Percentiles rank a stretch among this genome's conserved stretches.
phyloP scores from a whole-genome alignment of 2,888 invertebrate genomes.

The Caenorhabditis angaria region DNA sequence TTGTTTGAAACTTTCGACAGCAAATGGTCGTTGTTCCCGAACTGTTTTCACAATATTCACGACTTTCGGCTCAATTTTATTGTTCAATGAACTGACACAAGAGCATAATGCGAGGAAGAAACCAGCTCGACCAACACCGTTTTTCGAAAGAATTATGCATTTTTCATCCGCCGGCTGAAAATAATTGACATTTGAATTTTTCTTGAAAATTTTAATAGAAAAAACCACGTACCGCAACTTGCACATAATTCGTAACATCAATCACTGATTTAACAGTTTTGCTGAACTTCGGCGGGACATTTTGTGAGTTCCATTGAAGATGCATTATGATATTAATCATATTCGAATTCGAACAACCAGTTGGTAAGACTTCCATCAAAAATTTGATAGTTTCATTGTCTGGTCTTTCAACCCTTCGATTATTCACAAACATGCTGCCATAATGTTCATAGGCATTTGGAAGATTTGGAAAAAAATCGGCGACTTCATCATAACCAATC shows the following conservation, averaged over 20 bases:
- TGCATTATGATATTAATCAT: conserved; percentile 19
- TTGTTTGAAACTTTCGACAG: conserved; percentile 35
- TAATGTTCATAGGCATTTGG: conserved; percentile 18
- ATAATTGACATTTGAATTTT: no score
- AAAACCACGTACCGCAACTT: conserved; percentile 8
- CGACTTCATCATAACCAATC: conserved; percentile 22
- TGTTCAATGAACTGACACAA: conserved; percentile 20
- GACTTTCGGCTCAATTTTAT: conserved; percentile 19
- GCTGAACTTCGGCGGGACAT: conserved; percentile 32
- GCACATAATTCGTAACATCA: conserved; percentile 34
- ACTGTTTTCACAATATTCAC: conserved; percentile 31
- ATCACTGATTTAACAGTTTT: conserved; percentile 34
- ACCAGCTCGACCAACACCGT: conserved; percentile 31
- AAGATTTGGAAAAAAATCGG: conserved; percentile 28
- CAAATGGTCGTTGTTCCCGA: conserved; percentile 23
- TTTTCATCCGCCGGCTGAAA: conserved; percentile 22
- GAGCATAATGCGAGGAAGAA: conserved; percentile 22
- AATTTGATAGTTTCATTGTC: conserved; percentile 24
- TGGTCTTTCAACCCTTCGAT: conserved; percentile 33
- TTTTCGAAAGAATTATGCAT: conserved; percentile 21
- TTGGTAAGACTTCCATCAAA: conserved; percentile 31
- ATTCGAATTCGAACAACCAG: conserved; percentile 30
- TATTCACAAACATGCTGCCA: conserved; percentile 40
- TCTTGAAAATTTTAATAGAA: no score
- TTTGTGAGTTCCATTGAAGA: conserved; percentile 26